Conservation (phyloP, 2,113 vertebrate species). For the Otis tarda region DNA sequence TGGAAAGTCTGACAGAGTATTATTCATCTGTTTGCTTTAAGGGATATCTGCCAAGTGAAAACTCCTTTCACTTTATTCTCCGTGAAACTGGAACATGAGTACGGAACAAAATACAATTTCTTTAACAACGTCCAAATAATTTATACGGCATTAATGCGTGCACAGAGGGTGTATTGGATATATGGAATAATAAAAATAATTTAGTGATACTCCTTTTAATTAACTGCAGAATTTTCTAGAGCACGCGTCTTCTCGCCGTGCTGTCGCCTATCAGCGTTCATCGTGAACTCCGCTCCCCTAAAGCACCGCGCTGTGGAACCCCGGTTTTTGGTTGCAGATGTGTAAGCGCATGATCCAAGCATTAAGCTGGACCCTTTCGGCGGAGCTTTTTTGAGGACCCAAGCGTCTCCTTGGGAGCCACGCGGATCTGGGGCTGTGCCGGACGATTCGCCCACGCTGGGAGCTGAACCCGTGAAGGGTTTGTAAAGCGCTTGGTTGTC, state of each 20-base stretch:
- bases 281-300: neutral
- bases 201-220: neutral
- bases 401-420: neutral
- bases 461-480: neutral
- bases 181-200: neutral
- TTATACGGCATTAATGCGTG: neutral
- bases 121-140: slow-evolving; percentile 7
- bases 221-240: neutral
- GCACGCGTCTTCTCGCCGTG: neutral
- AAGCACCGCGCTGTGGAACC: neutral
- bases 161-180: neutral
- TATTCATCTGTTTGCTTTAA: slow-evolving; percentile 74
- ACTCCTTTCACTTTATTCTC: neutral
- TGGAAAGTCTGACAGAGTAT: slow-evolving; percentile 67
- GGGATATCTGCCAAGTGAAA: slow-evolving; percentile 57
- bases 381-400: neutral
- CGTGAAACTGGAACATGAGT: neutral
- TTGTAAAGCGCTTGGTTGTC: neutral
- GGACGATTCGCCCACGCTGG: accelerated
- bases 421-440: neutral
- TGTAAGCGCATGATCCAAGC: neutral
- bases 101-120: neutral
- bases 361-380: neutral
- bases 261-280: neutral
- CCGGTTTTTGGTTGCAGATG: neutral